These are phyloP conservation scores for Geotrypetes seraphini DNA, from an alignment of 2,797 vertebrate species.

Conservation along the genomic window DNA sequence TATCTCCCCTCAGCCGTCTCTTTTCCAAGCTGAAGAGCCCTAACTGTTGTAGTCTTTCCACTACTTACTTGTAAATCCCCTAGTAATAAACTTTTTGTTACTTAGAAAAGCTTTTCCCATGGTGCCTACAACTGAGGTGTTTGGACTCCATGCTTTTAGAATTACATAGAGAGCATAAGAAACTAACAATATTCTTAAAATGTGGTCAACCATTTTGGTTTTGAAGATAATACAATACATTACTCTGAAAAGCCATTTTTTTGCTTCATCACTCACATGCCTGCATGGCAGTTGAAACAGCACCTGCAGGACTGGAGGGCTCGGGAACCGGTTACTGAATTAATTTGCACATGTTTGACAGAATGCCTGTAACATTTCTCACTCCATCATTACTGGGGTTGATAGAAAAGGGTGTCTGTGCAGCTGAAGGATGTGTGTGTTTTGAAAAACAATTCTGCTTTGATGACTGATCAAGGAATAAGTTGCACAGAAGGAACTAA, in stretches of 20 bases:
- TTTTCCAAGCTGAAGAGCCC: no score
- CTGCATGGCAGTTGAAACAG: slow-evolving; percentile 41
- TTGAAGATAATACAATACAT: background rate
- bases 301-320: slow-evolving; percentile 71
- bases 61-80: no score
- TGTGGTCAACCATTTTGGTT: slow-evolving; percentile 6
- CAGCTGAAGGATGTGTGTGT: slow-evolving; percentile 35
- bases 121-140: no score
- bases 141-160: no score
- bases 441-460: slow-evolving; percentile 37
- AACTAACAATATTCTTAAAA: slow-evolving; percentile 3
- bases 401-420: slow-evolving; percentile 33
- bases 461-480: slow-evolving; percentile 37
- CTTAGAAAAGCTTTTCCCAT: no score
- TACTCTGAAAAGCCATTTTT: slow-evolving; percentile 42
- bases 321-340: slow-evolving; percentile 41
- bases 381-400: slow-evolving; percentile 54
- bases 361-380: slow-evolving; percentile 52
- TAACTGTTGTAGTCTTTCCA: no score
- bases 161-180: no score
- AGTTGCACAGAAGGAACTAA: slow-evolving; percentile 29
- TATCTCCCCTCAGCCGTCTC: no score
- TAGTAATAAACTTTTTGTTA: no score
- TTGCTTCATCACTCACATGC: slow-evolving; percentile 57
- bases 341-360: slow-evolving; percentile 47